Percentiles rank a stretch among this genome's conserved stretches.
These are phyloP conservation scores for Gracilinanus agilis DNA, from an alignment of 2,113 vertebrate genomes.

Conservation along the genomic window DNA sequence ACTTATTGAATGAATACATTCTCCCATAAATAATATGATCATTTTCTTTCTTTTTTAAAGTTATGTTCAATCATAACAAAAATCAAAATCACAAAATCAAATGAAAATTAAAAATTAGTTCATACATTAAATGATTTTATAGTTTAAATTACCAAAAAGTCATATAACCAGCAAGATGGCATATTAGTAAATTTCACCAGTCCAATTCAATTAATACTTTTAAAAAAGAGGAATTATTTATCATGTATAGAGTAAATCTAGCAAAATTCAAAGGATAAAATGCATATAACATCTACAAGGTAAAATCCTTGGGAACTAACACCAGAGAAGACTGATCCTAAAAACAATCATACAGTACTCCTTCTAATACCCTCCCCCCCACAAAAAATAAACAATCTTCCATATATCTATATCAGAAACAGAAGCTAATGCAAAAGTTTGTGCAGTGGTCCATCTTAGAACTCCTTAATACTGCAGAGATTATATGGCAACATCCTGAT, in stretches of 20 bases:
- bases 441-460: not conserved
- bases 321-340: not conserved
- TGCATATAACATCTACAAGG: not conserved
- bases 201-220: too few species aligned
- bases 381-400: not conserved
- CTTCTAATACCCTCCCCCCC: not conserved
- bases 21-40: not conserved
- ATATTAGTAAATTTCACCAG: not conserved
- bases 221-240: too few species aligned
- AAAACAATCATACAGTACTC: not conserved
- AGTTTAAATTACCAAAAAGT: not conserved
- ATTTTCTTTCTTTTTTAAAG: not conserved
- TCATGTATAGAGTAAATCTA: not conserved
- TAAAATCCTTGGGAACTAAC: not conserved
- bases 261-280: not conserved
- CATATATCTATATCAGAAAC: not conserved
- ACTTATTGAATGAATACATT: not conserved
- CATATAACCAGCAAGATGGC: not conserved
- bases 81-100: not conserved
- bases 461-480: not conserved
- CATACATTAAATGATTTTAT: not conserved
- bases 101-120: not conserved
- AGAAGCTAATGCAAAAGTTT: not conserved
- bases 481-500: not conserved
- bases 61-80: not conserved